Percentiles rank a stretch among this genome's conserved stretches.
phyloP scores from a whole-genome alignment of 2,888 invertebrate species.

The Lamproptera curius region DNA sequence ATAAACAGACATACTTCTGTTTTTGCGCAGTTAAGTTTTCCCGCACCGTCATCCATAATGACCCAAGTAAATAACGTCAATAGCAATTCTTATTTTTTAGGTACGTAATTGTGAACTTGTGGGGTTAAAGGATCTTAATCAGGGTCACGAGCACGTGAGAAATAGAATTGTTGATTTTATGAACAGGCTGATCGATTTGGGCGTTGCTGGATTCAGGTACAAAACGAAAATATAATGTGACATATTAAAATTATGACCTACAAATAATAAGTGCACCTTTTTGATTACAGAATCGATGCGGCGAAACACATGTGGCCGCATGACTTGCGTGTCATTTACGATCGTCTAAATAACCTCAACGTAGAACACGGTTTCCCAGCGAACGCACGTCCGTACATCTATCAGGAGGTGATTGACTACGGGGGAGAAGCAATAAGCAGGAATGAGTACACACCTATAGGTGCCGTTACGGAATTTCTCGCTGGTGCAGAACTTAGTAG shows the following conservation, averaged over 20 bases:
- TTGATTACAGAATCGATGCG: conserved; percentile 80
- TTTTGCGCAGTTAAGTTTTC: too few species aligned
- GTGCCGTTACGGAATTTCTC: conserved; percentile 83
- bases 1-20: too few species aligned
- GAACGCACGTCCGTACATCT: conserved; percentile 82
- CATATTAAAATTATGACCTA: too few species aligned
- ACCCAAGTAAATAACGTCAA: too few species aligned
- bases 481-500: conserved; percentile 67
- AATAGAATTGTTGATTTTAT: conserved; percentile 81
- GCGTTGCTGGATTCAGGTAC: conserved; percentile 88
- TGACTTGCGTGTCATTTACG: conserved; percentile 83
- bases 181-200: conserved; percentile 81
- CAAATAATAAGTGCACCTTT: too few species aligned
- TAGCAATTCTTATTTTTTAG: conserved; percentile 36
- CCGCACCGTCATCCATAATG: too few species aligned
- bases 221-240: too few species aligned
- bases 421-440: conserved; percentile 71
- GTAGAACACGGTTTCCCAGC: conserved; percentile 79
- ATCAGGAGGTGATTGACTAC: conserved; percentile 87
- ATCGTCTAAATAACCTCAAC: conserved; percentile 79
- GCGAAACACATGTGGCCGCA: conserved; percentile 89
- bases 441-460: conserved; percentile 74
- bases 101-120: conserved; percentile 87
- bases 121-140: conserved; percentile 88
- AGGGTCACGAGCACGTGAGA: conserved; percentile 81